A percentile compares a stretch with the other conserved stretches of the same genome.
Conservation (phyloP, 1,140 invertebrate genomes). For the Melipona quadrifasciata region DNA sequence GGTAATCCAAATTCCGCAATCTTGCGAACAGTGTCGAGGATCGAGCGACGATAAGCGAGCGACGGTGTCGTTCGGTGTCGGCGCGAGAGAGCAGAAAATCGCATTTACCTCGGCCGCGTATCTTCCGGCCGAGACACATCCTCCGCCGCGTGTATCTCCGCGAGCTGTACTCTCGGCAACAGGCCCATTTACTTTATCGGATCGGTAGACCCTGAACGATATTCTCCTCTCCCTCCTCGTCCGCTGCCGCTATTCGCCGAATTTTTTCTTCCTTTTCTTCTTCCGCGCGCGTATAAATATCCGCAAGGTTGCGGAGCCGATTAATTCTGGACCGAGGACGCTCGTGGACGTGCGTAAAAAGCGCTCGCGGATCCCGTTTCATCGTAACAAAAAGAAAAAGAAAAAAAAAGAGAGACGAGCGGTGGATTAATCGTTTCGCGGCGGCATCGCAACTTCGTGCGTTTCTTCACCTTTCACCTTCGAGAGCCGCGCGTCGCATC, state of each 20-base stretch:
- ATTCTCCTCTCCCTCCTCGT: neutral
- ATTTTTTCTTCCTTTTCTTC: neutral
- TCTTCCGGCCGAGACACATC: slow-evolving; percentile 25
- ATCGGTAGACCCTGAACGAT: slow-evolving; percentile 31
- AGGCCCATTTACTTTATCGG: slow-evolving; percentile 32
- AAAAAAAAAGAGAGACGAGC: neutral
- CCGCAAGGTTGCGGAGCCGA: slow-evolving; percentile 28
- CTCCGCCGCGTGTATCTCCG: neutral
- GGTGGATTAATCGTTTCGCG: slow-evolving; percentile 46
- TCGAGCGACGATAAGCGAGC: neutral
- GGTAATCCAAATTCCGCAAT: slow-evolving; percentile 17
- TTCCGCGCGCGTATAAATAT: slow-evolving; percentile 22
- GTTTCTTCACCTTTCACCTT: slow-evolving; percentile 14
- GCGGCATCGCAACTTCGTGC: slow-evolving; percentile 6
- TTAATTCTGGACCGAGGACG: slow-evolving; percentile 50
- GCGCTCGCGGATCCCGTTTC: neutral
- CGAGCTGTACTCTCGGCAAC: neutral
- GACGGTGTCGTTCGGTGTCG: slow-evolving; percentile 1
- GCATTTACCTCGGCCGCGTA: slow-evolving; percentile 7
- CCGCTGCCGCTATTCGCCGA: neutral
- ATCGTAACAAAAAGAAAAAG: neutral
- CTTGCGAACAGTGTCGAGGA: neutral
- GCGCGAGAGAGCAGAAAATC: neutral
- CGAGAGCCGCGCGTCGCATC: slow-evolving; percentile 8
- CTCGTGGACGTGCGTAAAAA: slow-evolving; percentile 9